Conservation (phyloP, 2,113 vertebrate genomes). For the Regulus satrapa region DNA sequence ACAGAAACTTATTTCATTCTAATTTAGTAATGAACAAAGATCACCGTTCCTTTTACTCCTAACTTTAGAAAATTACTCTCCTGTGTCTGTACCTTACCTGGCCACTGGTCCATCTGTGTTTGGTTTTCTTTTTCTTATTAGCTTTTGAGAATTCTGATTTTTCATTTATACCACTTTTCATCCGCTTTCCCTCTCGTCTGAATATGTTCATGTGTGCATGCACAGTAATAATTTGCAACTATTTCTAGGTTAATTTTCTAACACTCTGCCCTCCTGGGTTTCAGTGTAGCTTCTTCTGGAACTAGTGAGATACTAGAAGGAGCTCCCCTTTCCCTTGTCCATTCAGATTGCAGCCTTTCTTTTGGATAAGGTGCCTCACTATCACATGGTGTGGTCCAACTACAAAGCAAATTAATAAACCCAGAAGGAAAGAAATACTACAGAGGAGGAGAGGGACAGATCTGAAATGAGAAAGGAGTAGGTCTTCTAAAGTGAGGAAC, state of each 20-base stretch:
- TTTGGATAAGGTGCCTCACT: not conserved
- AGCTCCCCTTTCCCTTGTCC: not conserved
- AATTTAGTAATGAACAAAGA: not conserved
- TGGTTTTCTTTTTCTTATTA: not conserved
- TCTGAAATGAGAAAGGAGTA: not conserved
- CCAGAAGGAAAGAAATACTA: not conserved
- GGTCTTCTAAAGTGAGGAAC: not conserved
- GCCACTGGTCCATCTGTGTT: not conserved
- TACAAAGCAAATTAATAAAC: not conserved
- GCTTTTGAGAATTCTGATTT: not conserved
- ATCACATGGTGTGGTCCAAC: not conserved
- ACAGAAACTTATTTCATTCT: not conserved
- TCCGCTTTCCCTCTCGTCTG: not conserved
- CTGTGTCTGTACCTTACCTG: not conserved
- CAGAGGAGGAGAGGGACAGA: not conserved
- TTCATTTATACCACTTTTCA: not conserved
- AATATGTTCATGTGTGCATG: rapidly evolving
- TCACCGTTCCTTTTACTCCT: not conserved
- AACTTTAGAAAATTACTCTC: not conserved
- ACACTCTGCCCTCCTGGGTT: not conserved
- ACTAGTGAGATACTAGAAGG: not conserved
- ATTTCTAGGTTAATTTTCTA: not conserved
- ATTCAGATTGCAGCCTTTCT: not conserved
- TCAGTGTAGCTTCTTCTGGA: not conserved
- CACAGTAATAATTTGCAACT: not conserved